These are phyloP conservation scores for Rattus rattus DNA, from an alignment of 2,113 vertebrate species.

Conservation along the genomic window DNA sequence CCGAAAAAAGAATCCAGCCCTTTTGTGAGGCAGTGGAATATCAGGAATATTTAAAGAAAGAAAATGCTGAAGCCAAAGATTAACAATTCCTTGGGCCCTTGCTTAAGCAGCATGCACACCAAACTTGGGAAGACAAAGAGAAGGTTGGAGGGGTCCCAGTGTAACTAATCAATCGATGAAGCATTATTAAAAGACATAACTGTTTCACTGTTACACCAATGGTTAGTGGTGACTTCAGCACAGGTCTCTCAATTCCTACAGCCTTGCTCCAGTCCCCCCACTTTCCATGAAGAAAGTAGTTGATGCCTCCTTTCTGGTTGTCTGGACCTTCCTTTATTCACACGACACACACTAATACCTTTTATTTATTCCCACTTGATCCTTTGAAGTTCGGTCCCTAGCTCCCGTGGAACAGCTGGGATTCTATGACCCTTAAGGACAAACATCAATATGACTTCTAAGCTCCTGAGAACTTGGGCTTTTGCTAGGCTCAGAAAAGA, in stretches of 20 bases:
- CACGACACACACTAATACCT: constrained; percentile 12
- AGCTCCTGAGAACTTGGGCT: constrained; percentile 60
- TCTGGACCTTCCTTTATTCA: constrained; percentile 20
- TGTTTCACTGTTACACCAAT: not conserved
- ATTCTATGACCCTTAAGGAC: constrained; percentile 72
- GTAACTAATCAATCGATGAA: not conserved
- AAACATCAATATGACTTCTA: constrained; percentile 68
- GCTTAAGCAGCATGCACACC: not conserved
- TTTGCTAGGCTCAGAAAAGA: constrained; percentile 22
- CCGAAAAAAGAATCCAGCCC: not conserved
- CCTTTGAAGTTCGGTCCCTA: constrained; percentile 48
- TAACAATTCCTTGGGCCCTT: not conserved
- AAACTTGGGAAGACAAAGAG: not conserved
- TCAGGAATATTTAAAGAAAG: not conserved
- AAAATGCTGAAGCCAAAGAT: not conserved
- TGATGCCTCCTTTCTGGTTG: not conserved
- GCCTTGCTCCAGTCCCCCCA: not conserved
- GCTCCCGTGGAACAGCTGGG: constrained; percentile 49
- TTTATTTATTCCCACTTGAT: constrained; percentile 68
- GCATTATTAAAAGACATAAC: not conserved
- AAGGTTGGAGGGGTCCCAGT: not conserved
- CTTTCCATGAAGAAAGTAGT: not conserved
- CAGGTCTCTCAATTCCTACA: not conserved
- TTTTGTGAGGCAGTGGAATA: not conserved
- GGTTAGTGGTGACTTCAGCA: not conserved